phyloP scores from a whole-genome alignment of 1,140 invertebrate species.

The Eriosoma lanigerum region DNA sequence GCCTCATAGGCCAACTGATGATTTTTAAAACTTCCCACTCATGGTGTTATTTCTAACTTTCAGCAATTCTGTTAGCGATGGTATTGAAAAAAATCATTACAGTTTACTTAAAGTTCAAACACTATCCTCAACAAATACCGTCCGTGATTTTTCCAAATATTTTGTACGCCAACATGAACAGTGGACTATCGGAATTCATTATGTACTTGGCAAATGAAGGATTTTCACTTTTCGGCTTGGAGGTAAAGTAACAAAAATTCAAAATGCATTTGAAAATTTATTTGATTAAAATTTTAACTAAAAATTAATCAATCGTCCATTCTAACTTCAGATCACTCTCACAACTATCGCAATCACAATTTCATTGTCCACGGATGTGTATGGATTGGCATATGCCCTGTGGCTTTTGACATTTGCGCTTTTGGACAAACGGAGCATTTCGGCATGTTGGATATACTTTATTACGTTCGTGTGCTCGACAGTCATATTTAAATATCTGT shows the following conservation, averaged over 20 bases:
- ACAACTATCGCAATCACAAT: not conserved
- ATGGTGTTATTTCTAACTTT: not conserved
- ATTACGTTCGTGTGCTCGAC: not conserved
- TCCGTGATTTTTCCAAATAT: not conserved
- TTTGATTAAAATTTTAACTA: not conserved
- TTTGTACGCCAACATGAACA: not conserved
- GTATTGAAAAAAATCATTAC: not conserved
- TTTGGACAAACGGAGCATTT: not conserved
- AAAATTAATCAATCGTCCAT: no score
- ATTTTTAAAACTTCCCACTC: not conserved
- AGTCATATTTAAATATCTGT: not conserved
- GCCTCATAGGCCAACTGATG: not conserved
- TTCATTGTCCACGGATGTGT: not conserved
- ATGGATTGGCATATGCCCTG: not conserved
- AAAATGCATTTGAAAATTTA: not conserved
- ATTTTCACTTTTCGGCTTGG: not conserved
- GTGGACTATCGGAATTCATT: not conserved
- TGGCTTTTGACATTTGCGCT: not conserved
- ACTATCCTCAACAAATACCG: not conserved
- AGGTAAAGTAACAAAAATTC: not conserved
- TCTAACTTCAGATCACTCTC: conserved; percentile 5
- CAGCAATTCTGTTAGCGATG: not conserved
- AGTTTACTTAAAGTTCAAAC: not conserved
- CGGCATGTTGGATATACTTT: not conserved
- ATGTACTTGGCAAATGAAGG: conserved; percentile 15